Conservation (phyloP, 2,888 invertebrate genomes). For the Clitarchus hookeri region DNA sequence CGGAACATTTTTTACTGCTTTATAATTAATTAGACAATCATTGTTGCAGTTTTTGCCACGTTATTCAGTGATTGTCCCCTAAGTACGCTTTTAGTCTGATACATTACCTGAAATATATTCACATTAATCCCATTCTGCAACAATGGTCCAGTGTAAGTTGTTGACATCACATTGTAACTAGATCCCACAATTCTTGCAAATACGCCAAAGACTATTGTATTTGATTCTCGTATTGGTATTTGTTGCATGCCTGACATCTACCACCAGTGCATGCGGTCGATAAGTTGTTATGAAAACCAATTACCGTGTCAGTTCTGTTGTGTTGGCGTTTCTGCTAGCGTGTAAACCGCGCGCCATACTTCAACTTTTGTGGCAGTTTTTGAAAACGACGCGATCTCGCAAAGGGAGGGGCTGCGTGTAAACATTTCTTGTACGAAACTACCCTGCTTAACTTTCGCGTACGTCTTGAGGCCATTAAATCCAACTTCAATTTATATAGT, state of each 20-base stretch:
- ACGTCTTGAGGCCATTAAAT: too few relatives aligned
- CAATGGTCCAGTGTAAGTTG: not conserved
- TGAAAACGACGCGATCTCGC: too few relatives aligned
- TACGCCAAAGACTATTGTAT: too few relatives aligned
- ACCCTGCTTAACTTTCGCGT: too few relatives aligned
- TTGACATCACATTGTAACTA: not conserved
- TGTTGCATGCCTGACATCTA: not conserved
- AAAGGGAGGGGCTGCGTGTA: too few relatives aligned
- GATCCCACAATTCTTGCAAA: not conserved
- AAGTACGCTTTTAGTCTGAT: not conserved
- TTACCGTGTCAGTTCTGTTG: not conserved
- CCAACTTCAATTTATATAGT: too few relatives aligned
- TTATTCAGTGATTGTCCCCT: not conserved
- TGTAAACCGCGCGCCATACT: not conserved
- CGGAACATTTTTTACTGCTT: too few relatives aligned
- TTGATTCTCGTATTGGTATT: not conserved
- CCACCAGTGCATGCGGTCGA: not conserved
- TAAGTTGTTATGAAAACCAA: not conserved
- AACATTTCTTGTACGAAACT: too few relatives aligned
- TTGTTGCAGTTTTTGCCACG: not conserved
- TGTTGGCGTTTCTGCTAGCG: not conserved
- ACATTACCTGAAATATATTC: not conserved
- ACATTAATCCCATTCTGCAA: not conserved
- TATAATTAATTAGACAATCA: not conserved
- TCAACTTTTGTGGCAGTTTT: not conserved